Percentiles rank a stretch among this genome's conserved stretches.
Conservation (phyloP, 1,140 invertebrate species). For the Caerostris extrusa region DNA sequence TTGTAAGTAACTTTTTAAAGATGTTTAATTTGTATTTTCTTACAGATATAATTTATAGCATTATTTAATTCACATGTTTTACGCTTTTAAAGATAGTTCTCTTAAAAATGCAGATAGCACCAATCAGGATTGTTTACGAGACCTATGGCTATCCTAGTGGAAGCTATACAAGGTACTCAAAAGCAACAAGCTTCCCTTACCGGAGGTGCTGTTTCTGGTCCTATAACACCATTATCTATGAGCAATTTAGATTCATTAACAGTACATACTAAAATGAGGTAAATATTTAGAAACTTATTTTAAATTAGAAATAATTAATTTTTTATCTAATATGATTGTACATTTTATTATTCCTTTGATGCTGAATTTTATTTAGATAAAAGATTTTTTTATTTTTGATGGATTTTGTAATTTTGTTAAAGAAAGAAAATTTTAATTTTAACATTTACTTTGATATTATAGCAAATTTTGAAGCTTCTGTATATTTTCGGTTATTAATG, state of each 20-base stretch:
- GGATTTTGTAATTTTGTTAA: too few species aligned
- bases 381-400: too few species aligned
- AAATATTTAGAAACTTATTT: neutral
- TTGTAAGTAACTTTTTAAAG: conserved; percentile 83
- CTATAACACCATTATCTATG: conserved; percentile 94
- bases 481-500: too few species aligned
- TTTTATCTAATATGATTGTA: too few species aligned
- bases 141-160: conserved; percentile 93
- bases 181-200: conserved; percentile 81
- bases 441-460: too few species aligned
- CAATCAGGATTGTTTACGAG: conserved; percentile 83
- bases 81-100: too few species aligned
- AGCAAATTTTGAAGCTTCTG: too few species aligned
- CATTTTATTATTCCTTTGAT: too few species aligned
- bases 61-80: conserved; percentile 4
- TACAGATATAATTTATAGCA: neutral
- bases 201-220: conserved; percentile 84
- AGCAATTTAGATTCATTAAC: conserved; percentile 96
- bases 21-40: neutral
- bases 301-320: too few species aligned
- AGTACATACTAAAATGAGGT: conserved; percentile 97
- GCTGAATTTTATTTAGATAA: too few species aligned
- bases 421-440: too few species aligned
- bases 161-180: conserved; percentile 90
- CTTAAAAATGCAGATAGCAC: conserved; percentile 81